Evolutionary conservation across 1,140 invertebrate species (phyloP), one percentile per base, ranked within the genome.

Genomic region (Ips typographus): DNA sequence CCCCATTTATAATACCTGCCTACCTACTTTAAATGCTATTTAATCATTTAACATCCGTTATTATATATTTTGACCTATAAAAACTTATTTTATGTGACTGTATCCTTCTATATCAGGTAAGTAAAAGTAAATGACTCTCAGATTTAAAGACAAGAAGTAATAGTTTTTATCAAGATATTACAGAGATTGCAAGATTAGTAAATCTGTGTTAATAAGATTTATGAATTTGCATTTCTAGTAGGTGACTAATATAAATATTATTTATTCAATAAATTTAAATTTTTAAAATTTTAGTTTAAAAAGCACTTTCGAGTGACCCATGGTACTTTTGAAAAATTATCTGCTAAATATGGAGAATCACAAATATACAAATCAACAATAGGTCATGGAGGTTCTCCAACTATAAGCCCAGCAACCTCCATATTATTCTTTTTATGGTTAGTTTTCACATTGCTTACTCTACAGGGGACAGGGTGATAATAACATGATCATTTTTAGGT

Each of bases 401-500:
- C 4, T 5, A 4, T 55, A 8, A 8, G 6, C 36, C 4, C 52
- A 4, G 52, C 5, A 58, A 6, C 2, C 6, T 36, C 38, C 40
- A 22, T 58, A 39, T 41, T 6, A 39, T 4, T 39, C 6, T 58
- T 58, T 22, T 40, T 58, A 39, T 58, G 40, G 56, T 58, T 49
- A 39, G 37, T 49, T 49, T 5, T 63, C 2, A 63, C 8, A 4
- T n/a, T 41, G n/a, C 1, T 42, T 60, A 0, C 4, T 7, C 40
- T 22, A 22, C 22, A 22, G 22, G 22, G 22, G 22, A 22, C 42
- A n/a, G 42, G 5, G 8, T n/a, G 43, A 49, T 49, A 49, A 63
- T 40, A 2, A n/a, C 47, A 36, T 49, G 47, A 8, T 49, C 44
- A 63, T 39, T 63, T 47, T 63, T 37, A 51, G 43, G 47, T 41